A percentile compares a stretch with the other conserved stretches of the same genome.
Evolutionary conservation across 1,140 invertebrate species (phyloP).

Genomic region (Papilio polytes): DNA sequence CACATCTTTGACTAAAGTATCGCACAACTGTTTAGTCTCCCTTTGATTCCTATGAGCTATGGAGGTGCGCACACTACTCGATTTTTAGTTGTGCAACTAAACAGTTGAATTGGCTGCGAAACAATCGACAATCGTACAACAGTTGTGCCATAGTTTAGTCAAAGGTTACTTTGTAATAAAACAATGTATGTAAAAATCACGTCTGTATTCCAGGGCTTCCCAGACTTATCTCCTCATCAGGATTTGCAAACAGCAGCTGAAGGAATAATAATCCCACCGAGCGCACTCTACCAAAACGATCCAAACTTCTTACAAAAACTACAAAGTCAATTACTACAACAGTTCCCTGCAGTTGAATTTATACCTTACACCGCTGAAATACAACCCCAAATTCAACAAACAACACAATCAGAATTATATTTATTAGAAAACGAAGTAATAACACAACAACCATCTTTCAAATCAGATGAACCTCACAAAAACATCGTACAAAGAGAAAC

Average conservation of each 20-base stretch:
- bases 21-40: no score
- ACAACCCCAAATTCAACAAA: conserved; percentile 65
- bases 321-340: conserved; percentile 71
- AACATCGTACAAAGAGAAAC: conserved; percentile 72
- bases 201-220: conserved; percentile 64
- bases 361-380: conserved; percentile 65
- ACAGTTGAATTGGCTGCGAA: no score
- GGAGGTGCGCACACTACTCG: no score
- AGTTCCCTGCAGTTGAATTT: conserved; percentile 68
- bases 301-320: conserved; percentile 73
- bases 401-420: conserved; percentile 54
- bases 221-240: conserved; percentile 58
- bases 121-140: no score
- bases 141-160: no score
- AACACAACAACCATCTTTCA: conserved; percentile 68
- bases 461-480: conserved; percentile 52
- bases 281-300: conserved; percentile 71
- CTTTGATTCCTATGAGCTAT: no score
- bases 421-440: conserved; percentile 72
- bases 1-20: no score
- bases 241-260: conserved; percentile 68
- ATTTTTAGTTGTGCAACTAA: no score
- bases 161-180: no score
- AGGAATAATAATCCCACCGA: conserved; percentile 67
- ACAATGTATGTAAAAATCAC: background rate